phyloP scores from a whole-genome alignment of 2,797 vertebrate species.

The Dendrocincla tyrannina region DNA sequence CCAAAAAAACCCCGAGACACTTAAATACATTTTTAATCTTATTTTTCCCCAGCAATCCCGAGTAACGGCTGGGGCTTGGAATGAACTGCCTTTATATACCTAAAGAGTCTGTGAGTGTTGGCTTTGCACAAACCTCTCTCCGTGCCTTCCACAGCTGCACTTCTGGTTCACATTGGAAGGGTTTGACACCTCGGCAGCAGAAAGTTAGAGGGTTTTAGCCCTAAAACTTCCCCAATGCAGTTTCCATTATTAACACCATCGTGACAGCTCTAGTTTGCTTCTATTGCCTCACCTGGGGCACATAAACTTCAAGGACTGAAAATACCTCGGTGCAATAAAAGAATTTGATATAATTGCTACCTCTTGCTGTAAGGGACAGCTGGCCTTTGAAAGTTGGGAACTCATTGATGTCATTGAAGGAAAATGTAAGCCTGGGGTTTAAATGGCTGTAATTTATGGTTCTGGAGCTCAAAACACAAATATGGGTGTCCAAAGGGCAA shows the following conservation, averaged over 20 bases:
- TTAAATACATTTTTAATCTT: background rate
- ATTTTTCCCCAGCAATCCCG: background rate
- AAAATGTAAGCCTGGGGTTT: conserved; percentile 61
- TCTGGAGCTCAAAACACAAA: conserved; percentile 54
- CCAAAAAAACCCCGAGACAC: background rate
- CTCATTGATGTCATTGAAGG: conserved; percentile 43
- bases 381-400: conserved; percentile 57
- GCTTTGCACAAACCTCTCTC: background rate
- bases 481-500: conserved; percentile 63
- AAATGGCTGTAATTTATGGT: conserved; percentile 61
- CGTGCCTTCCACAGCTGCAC: background rate
- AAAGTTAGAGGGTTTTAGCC: conserved; percentile 54
- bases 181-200: conserved; percentile 47
- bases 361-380: conserved; percentile 61
- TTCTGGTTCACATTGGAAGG: conserved; percentile 20
- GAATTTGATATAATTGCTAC: conserved; percentile 59
- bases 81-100: background rate
- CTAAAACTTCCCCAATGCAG: conserved; percentile 62
- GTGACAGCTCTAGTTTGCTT: conserved; percentile 12
- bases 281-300: conserved; percentile 42
- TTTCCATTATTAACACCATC: conserved; percentile 22
- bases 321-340: conserved; percentile 49
- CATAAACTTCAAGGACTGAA: conserved; percentile 51
- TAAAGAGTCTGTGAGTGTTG: background rate
- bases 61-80: background rate